Conservation (phyloP, 1,140 invertebrate species). For the Bombus affinis region DNA sequence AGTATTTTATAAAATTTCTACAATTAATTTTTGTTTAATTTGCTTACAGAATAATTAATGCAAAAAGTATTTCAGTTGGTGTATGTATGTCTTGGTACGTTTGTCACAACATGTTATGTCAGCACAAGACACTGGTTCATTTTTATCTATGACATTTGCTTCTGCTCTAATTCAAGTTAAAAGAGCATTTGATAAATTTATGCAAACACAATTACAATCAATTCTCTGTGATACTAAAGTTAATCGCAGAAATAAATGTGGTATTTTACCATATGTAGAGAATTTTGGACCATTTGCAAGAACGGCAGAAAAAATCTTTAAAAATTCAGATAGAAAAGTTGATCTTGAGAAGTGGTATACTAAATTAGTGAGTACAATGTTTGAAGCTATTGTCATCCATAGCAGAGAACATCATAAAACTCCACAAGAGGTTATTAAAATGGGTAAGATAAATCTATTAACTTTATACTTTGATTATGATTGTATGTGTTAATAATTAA, state of each 20-base stretch:
- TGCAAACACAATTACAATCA: slow-evolving; percentile 92
- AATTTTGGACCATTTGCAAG: slow-evolving; percentile 95
- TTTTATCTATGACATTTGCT: slow-evolving; percentile 94
- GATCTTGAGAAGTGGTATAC: slow-evolving; percentile 98
- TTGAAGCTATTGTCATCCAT: slow-evolving; percentile 91
- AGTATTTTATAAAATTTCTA: slow-evolving; percentile 75
- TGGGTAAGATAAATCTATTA: slow-evolving; percentile 85
- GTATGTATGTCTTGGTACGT: slow-evolving; percentile 95
- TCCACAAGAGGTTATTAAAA: slow-evolving; percentile 96
- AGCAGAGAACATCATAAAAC: slow-evolving; percentile 95
- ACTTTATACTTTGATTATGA: not conserved
- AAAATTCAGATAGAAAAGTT: slow-evolving; percentile 92
- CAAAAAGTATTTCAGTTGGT: slow-evolving; percentile 87
- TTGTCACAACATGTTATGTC: slow-evolving; percentile 95
- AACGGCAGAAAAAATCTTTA: slow-evolving; percentile 94
- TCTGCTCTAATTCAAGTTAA: slow-evolving; percentile 96
- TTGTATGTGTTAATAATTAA: not conserved
- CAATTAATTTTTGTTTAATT: not conserved
- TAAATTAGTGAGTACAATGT: slow-evolving; percentile 92
- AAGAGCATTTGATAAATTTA: slow-evolving; percentile 96
- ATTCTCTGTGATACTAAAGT: slow-evolving; percentile 91
- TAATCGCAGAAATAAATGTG: slow-evolving; percentile 91
- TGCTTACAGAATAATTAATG: not conserved
- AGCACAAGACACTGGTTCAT: slow-evolving; percentile 95
- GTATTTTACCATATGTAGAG: slow-evolving; percentile 94